Percentiles rank a stretch among this genome's conserved stretches.
These are phyloP conservation scores for Oncorhynchus keta DNA, from an alignment of 2,113 vertebrate species.

Conservation along the genomic window DNA sequence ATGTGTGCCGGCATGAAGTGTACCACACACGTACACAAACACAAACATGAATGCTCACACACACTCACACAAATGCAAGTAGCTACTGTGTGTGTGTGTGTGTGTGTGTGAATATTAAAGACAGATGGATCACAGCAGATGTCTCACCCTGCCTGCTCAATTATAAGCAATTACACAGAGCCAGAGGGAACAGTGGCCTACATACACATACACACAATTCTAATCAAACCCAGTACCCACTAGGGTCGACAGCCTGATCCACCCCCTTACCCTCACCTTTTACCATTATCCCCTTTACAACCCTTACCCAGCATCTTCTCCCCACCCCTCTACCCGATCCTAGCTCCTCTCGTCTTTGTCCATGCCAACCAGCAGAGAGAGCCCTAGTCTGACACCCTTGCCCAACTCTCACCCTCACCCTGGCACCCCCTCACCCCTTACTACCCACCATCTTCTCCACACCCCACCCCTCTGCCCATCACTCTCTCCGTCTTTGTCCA, in stretches of 20 bases:
- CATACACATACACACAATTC: neutral
- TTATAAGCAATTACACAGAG: neutral
- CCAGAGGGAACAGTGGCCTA: neutral
- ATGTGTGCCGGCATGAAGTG: no score
- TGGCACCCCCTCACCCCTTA: neutral
- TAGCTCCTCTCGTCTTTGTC: neutral
- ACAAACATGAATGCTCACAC: no score
- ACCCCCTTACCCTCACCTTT: neutral
- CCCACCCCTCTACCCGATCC: neutral
- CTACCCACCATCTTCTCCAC: neutral
- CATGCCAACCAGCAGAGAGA: neutral
- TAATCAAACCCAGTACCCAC: no score
- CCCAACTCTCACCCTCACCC: no score
- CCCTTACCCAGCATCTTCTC: neutral
- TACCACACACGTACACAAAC: no score
- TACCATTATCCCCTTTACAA: neutral
- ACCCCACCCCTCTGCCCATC: conserved; percentile 7
- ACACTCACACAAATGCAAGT: no score
- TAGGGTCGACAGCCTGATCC: neutral
- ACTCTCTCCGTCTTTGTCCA: conserved; percentile 31
- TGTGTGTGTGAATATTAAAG: neutral
- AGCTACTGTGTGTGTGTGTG: neutral
- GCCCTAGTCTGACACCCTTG: no score
- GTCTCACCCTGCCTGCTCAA: neutral
- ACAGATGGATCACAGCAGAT: neutral